phyloP scores from a whole-genome alignment of 2,888 invertebrate genomes.

The Synanthedon vespiformis region DNA sequence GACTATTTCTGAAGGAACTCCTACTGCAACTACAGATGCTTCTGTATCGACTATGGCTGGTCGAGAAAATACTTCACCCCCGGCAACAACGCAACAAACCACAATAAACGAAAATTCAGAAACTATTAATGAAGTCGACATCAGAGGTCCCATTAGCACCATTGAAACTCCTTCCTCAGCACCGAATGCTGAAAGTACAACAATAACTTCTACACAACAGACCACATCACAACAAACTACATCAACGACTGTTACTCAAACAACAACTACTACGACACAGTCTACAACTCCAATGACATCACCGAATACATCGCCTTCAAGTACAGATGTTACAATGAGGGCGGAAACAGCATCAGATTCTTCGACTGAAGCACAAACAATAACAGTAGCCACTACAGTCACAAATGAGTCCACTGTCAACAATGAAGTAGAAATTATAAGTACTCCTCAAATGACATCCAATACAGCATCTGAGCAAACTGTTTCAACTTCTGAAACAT shows the following conservation, averaged over 20 bases:
- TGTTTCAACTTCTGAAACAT: slow-evolving; percentile 9
- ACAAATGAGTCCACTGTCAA: slow-evolving; percentile 22
- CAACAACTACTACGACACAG: neutral
- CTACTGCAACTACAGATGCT: slow-evolving; percentile 11
- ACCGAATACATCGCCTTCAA: slow-evolving; percentile 6
- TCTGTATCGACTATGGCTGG: slow-evolving; percentile 18
- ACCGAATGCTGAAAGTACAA: slow-evolving; percentile 31
- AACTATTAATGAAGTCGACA: slow-evolving; percentile 2
- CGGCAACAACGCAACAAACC: slow-evolving; percentile 14
- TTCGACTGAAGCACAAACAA: slow-evolving; percentile 16
- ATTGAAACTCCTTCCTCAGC: slow-evolving; percentile 24
- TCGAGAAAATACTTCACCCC: slow-evolving; percentile 21
- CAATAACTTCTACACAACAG: slow-evolving; percentile 8
- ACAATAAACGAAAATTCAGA: neutral
- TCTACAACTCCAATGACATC: neutral
- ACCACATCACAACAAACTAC: slow-evolving; percentile 5
- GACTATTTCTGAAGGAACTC: slow-evolving; percentile 11
- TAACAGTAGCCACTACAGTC: slow-evolving; percentile 13
- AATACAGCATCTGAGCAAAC: slow-evolving; percentile 9
- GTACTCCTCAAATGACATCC: slow-evolving; percentile 7
- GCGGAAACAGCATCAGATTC: slow-evolving; percentile 6
- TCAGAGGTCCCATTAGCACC: slow-evolving; percentile 11
- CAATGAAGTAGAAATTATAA: slow-evolving; percentile 23
- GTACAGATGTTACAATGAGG: slow-evolving; percentile 10
- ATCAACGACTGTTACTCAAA: neutral